A percentile compares a stretch with the other conserved stretches of the same genome.
Conservation (phyloP, 2,113 vertebrate species). For the Sebastes schlegelii region DNA sequence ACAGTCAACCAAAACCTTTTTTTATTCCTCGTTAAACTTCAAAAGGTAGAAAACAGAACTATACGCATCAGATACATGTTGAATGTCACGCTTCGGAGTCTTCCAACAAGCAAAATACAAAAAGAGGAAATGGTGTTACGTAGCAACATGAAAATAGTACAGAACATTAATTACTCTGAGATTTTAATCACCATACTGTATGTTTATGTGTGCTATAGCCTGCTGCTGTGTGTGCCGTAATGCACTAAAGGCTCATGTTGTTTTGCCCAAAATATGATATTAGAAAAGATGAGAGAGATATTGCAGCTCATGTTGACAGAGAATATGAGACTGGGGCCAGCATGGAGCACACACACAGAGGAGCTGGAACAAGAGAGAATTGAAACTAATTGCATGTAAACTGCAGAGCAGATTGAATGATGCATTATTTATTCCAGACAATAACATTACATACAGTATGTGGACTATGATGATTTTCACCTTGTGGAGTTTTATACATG, state of each 20-base stretch:
- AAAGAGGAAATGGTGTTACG: neutral
- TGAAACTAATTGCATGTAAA: constrained; percentile 41
- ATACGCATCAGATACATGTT: neutral
- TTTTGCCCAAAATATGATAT: constrained; percentile 14
- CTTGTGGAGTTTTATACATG: neutral
- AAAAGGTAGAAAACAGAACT: constrained; percentile 18
- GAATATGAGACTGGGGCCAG: constrained; percentile 4
- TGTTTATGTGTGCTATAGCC: neutral
- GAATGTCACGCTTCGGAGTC: neutral
- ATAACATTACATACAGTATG: neutral
- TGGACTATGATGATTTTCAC: neutral
- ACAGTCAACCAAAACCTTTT: neutral
- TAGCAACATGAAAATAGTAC: neutral
- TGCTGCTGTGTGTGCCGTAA: neutral
- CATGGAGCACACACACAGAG: neutral
- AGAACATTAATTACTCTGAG: constrained; percentile 5
- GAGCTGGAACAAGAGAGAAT: constrained; percentile 7
- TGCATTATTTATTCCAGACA: constrained; percentile 20
- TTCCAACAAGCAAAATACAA: neutral
- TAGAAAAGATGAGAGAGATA: constrained; percentile 22
- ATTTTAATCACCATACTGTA: neutral
- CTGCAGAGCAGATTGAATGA: neutral
- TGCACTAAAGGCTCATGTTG: neutral
- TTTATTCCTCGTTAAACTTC: constrained; percentile 19
- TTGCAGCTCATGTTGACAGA: constrained; percentile 23